Conservation (phyloP, 2,113 vertebrate genomes). For the Oreochromis spilurus region DNA sequence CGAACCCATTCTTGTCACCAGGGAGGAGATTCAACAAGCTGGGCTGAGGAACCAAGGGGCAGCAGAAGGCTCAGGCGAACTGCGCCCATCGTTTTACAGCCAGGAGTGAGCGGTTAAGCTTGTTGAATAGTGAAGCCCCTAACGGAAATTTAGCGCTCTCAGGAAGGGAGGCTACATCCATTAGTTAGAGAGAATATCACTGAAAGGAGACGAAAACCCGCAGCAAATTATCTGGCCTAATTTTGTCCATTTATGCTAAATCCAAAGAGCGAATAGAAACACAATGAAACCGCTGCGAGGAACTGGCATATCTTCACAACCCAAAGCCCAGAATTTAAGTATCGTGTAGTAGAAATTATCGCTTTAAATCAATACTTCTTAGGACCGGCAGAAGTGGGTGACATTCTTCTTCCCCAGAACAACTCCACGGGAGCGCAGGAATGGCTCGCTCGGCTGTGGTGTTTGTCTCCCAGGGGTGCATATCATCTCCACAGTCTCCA, state of each 20-base stretch:
- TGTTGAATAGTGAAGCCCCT: conserved; percentile 58
- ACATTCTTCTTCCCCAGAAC: conserved; percentile 54
- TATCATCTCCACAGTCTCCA: conserved; percentile 37
- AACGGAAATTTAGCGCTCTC: conserved; percentile 1
- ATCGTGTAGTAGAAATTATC: background rate
- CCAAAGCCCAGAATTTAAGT: background rate
- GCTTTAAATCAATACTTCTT: conserved; percentile 2
- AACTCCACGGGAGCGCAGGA: conserved; percentile 61
- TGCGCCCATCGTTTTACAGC: conserved; percentile 57
- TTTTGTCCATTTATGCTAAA: conserved; percentile 9
- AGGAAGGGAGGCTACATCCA: conserved; percentile 26
- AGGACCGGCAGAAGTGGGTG: conserved; percentile 65
- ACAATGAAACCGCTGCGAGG: background rate
- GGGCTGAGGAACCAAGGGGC: conserved; percentile 33
- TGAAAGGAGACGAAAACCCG: background rate
- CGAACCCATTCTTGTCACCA: conserved; percentile 49
- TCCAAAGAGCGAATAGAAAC: background rate
- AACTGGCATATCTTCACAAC: background rate
- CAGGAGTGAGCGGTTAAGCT: conserved; percentile 51
- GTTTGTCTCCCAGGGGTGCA: conserved; percentile 42
- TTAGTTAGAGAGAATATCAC: conserved; percentile 10
- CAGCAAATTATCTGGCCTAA: background rate
- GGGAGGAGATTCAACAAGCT: conserved; percentile 65
- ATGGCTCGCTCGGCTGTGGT: conserved; percentile 26
- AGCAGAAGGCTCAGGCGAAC: conserved; percentile 31